Conservation (phyloP, 2,797 vertebrate species). For the Nyctalus aviator region DNA sequence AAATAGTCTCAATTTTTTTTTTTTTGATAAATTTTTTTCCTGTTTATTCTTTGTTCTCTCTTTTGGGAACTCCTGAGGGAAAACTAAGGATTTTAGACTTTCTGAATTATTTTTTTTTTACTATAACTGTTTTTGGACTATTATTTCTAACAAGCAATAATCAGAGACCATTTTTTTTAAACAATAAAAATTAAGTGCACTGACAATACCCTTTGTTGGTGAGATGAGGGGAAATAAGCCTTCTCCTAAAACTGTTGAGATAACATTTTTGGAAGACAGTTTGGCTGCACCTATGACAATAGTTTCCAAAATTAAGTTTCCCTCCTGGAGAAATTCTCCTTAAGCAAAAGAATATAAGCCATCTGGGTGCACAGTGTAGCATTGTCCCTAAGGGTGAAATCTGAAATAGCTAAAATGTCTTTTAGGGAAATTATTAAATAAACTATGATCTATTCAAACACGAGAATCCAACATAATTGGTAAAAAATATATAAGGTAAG, state of each 20-base stretch:
- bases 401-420: neutral
- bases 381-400: neutral
- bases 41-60: neutral
- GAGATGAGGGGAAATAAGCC: neutral
- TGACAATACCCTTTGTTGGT: slow-evolving; percentile 1
- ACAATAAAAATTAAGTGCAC: neutral
- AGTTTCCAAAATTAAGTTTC: slow-evolving; percentile 3
- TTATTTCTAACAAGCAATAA: neutral
- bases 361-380: neutral
- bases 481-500: neutral
- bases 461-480: neutral
- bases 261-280: neutral
- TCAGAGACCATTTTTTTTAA: neutral
- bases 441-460: neutral
- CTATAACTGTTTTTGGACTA: neutral
- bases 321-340: neutral
- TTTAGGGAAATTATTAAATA: neutral
- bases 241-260: neutral
- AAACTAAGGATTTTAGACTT: neutral
- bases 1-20: neutral
- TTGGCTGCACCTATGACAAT: neutral
- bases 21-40: neutral
- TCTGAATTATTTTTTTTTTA: neutral
- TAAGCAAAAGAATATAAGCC: neutral
- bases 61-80: neutral